Percentiles rank a stretch among this genome's conserved stretches.
Evolutionary conservation across 2,113 vertebrate species (phyloP).

Genomic region (Gambusia affinis): DNA sequence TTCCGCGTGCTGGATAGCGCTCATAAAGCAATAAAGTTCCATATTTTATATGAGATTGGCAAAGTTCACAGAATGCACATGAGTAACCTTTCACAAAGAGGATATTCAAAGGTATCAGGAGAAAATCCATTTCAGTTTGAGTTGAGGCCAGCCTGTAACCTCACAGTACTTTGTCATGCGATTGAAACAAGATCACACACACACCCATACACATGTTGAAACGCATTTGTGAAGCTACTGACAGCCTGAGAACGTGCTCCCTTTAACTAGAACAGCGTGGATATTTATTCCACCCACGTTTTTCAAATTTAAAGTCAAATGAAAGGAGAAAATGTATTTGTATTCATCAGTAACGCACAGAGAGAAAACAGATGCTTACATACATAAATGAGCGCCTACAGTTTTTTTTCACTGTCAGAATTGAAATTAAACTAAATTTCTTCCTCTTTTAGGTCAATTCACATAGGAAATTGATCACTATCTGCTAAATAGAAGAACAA

Average conservation of each 20-base stretch:
- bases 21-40: neutral
- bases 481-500: no score
- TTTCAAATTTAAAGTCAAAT: neutral
- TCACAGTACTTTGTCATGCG: constrained; percentile 26
- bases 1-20: neutral
- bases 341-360: neutral
- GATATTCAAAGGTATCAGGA: neutral
- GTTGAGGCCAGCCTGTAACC: constrained; percentile 5
- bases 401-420: neutral
- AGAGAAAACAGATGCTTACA: neutral
- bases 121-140: constrained; percentile 10
- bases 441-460: no score
- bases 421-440: neutral
- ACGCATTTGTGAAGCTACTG: constrained; percentile 7
- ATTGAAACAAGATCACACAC: constrained; percentile 33
- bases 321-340: neutral
- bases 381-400: neutral
- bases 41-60: neutral
- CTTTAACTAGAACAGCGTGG: neutral
- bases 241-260: constrained; percentile 1
- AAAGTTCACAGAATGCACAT: neutral
- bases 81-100: neutral
- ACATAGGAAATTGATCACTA: no score
- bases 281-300: neutral
- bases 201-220: constrained; percentile 15